Percentiles rank a stretch among this genome's conserved stretches.
phyloP scores from a whole-genome alignment of 1,140 invertebrate genomes.

The Zaprionus capensis region DNA sequence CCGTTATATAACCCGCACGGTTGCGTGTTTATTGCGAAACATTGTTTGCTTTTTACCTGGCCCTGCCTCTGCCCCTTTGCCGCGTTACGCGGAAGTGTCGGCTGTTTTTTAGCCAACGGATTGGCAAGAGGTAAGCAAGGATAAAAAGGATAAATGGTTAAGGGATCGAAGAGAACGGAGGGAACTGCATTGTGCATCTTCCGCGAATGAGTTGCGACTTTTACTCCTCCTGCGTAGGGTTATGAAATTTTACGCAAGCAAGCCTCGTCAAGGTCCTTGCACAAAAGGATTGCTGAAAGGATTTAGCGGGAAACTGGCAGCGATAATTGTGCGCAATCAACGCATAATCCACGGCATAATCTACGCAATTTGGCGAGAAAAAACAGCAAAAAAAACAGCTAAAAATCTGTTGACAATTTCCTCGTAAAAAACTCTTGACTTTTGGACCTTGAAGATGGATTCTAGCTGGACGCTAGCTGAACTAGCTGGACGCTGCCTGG shows the following conservation, averaged over 20 bases:
- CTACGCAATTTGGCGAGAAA: slow-evolving; percentile 57
- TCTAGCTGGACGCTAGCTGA: too few species aligned
- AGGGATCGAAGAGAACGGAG: not conserved
- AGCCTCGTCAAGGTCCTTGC: slow-evolving; percentile 51
- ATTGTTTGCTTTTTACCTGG: slow-evolving; percentile 43
- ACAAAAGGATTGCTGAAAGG: slow-evolving; percentile 71
- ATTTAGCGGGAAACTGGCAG: slow-evolving; percentile 64
- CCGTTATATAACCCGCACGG: slow-evolving; percentile 69
- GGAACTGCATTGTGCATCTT: slow-evolving; percentile 30
- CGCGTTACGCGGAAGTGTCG: slow-evolving; percentile 56
- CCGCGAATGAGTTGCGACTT: slow-evolving; percentile 29
- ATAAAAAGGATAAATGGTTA: slow-evolving; percentile 33
- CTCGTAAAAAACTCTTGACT: slow-evolving; percentile 30
- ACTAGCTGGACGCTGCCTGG: too few species aligned
- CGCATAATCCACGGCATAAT: slow-evolving; percentile 75
- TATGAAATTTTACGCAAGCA: slow-evolving; percentile 80
- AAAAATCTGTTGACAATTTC: slow-evolving; percentile 26
- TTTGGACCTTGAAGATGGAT: too few species aligned
- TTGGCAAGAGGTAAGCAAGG: slow-evolving; percentile 78
- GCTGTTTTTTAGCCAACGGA: slow-evolving; percentile 75
- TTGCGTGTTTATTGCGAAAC: slow-evolving; percentile 67
- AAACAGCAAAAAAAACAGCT: slow-evolving; percentile 27
- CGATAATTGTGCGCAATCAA: slow-evolving; percentile 72
- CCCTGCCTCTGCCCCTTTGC: not conserved
- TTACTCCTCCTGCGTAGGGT: slow-evolving; percentile 53